Base-by-base conservation (phyloP, 2,888 invertebrate genomes). In the Ceraclea dissimilis region DNA sequence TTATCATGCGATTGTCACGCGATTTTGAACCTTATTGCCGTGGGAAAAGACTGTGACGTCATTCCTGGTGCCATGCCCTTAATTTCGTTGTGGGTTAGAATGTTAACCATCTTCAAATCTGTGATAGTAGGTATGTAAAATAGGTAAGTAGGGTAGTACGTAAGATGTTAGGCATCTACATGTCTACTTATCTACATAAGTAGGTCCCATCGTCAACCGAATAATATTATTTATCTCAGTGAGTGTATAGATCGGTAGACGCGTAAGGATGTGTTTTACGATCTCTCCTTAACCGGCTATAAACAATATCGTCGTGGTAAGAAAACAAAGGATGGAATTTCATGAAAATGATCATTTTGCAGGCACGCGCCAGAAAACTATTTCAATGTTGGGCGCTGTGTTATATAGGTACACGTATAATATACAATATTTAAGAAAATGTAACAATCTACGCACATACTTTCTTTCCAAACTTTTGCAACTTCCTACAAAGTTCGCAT, bases 301-400 rank as follows among this genome's bases (percentile, higher is more conserved):
- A 39, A 39, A 39, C 39, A 39, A 39, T 39, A 39, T 39, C 13
- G 39, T 39, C 39, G 39, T 39, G 39, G 39, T 39, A 16, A 13
- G 39, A 39, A 39, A 39, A 39, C 39, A 39, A 39, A 39, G 39
- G 39, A 39, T n/a, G 39, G 39, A 39, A 39, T 39, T 39, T 39
- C 16, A 4, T 13, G 13, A 39, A 5, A n/a, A 39, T 39, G 39
- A 39, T 39, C 39, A 39, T 39, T 39, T 39, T 39, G 39, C 4
- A 39, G 39, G 39, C 39, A 16, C 13, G 39, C 39, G 13, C 39
- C 4, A n/a, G 39, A 39, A 39, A 39, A 39, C 39, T 39, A 39
- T 39, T 39, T 39, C 39, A 39, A 39, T n/a, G 39, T 39, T n/a
- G 13, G 16, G 16, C 5, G 4, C n/a, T n/a, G n/a, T n/a, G n/a